Base-by-base conservation (phyloP, 2,888 invertebrate genomes). In the Nomada hirtipes region DNA sequence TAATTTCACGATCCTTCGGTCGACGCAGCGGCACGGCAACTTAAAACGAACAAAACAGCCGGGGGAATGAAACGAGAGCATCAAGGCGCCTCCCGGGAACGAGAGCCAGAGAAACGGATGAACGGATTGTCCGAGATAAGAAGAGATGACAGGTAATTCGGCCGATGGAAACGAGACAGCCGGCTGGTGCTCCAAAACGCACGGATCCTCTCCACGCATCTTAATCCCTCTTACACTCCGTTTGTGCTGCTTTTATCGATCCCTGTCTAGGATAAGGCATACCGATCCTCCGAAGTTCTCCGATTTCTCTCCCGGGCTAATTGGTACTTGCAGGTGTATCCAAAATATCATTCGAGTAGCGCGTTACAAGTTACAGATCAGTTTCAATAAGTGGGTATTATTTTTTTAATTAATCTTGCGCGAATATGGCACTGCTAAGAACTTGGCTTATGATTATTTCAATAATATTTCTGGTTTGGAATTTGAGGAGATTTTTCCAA, bases 141-240 rank as follows among this genome's bases (percentile, higher is more conserved):
- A 89, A 86, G 90, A 92, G 92, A 91, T 90, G 91, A 91, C 91
- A 91, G 90, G 89, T 90, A 89, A 89, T 88, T 89, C 87, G 86
- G 88, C 77, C 83, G 86, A 88, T 77, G 76, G 84, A 85, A 86
- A 83, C 83, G 79, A 79, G 84, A 84, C 83, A 87, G 88, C 63
- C 70, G 70, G 57, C 29, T 69, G 42, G 59, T 61, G 75, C 72
- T 61, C 60, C 59, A 55, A 81, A 57, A 47, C 69, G 50, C 23
- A 61, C 75, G 61, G 76, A 71, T 52, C 68, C 50, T 52, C 64
- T 44, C 64, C 71, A 47, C 69, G 67, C 73, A 53, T 80, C 76
- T 74, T 83, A 77, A 78, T 77, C 82, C 75, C 68, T 59, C 64
- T 57, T 55, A 60, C 79, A n/a, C 70, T 55, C 53, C 20, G 65